Conservation (phyloP, 2,888 invertebrate genomes). For the Diadegma fenestrale region DNA sequence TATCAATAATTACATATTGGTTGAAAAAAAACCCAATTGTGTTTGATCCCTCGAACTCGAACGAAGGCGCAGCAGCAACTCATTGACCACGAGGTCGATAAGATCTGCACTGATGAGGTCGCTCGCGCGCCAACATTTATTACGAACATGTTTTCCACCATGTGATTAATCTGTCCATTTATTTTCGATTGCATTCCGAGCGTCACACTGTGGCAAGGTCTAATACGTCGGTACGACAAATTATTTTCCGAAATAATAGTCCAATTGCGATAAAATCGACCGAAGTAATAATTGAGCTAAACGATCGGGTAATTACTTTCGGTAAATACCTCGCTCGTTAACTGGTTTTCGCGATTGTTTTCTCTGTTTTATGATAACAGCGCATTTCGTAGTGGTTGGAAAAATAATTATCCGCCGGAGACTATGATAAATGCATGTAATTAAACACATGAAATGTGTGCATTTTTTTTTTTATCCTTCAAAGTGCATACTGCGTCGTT, state of each 20-base stretch:
- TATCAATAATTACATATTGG: not conserved
- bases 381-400: not conserved
- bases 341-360: not conserved
- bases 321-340: not conserved
- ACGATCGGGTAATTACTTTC: not conserved
- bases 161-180: not conserved
- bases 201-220: not conserved
- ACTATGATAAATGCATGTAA: not conserved
- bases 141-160: not conserved
- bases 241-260: conserved; percentile 1
- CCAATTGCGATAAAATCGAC: not conserved
- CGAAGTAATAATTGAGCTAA: not conserved
- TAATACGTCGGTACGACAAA: not conserved
- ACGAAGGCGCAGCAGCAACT: not conserved
- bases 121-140: not conserved
- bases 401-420: not conserved
- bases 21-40: not conserved
- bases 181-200: not conserved
- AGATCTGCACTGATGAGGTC: not conserved
- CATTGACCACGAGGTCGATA: not conserved
- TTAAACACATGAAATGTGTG: too few species aligned
- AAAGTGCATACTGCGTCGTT: too few species aligned
- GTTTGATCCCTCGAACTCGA: not conserved
- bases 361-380: not conserved
- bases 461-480: too few species aligned